Conservation (phyloP, 1,140 invertebrate genomes). For the Pogonomyrmex californicus region DNA sequence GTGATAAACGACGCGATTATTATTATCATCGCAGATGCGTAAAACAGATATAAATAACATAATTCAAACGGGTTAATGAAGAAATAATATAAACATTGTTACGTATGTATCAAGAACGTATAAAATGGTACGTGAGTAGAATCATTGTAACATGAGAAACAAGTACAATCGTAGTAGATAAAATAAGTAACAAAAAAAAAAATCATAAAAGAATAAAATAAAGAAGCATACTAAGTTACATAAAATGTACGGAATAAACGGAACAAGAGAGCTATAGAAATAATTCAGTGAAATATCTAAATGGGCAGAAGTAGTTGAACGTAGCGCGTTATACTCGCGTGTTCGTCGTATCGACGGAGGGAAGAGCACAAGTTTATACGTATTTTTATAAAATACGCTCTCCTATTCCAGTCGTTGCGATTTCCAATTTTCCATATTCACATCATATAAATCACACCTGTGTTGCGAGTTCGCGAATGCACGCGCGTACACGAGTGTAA, state of each 20-base stretch:
- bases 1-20: neutral
- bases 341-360: neutral
- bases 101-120: neutral
- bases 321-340: neutral
- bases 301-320: neutral
- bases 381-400: slow-evolving; percentile 7
- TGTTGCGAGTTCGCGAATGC: neutral
- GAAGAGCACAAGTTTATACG: neutral
- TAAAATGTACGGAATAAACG: neutral
- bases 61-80: neutral
- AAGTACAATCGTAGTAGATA: neutral
- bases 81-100: neutral
- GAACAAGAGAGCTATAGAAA: neutral
- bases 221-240: neutral
- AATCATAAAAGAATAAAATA: neutral
- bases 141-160: neutral
- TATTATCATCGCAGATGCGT: neutral
- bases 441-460: slow-evolving; percentile 18
- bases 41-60: neutral
- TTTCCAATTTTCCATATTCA: slow-evolving; percentile 41
- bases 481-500: slow-evolving; percentile 33
- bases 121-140: neutral
- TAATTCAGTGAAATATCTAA: neutral
- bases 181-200: neutral
- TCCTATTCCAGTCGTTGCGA: neutral